Conservation (phyloP, 2,888 invertebrate species). For the Dryadula phaetusa region DNA sequence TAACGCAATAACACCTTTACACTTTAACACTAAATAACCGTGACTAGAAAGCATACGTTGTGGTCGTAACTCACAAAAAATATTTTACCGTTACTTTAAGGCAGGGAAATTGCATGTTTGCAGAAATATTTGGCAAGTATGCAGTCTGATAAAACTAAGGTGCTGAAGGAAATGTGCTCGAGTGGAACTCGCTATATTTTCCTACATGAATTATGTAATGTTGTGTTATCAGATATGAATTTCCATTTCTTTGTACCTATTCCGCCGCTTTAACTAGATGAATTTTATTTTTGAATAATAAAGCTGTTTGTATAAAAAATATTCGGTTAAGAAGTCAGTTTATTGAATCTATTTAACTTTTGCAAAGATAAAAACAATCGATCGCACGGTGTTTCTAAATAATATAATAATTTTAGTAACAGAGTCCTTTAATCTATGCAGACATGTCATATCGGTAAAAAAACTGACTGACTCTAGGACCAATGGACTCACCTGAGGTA, state of each 20-base stretch:
- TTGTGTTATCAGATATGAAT: constrained; percentile 8
- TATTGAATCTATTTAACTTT: not conserved
- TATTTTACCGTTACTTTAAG: constrained; percentile 39
- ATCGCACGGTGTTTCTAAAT: not conserved
- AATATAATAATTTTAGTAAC: not conserved
- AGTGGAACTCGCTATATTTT: constrained; percentile 25
- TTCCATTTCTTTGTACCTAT: constrained; percentile 9
- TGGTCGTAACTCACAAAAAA: constrained; percentile 33
- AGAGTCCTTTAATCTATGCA: too few species aligned
- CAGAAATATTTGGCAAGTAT: constrained; percentile 45
- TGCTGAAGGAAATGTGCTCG: constrained; percentile 33
- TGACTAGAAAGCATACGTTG: constrained; percentile 9
- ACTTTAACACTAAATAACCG: constrained; percentile 12
- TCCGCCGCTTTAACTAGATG: not conserved
- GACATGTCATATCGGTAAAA: too few species aligned
- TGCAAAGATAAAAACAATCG: not conserved
- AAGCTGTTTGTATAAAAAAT: not conserved
- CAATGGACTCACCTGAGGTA: not conserved
- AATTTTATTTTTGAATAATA: not conserved
- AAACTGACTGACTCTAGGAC: too few species aligned
- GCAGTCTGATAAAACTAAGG: constrained; percentile 43
- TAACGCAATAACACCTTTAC: constrained; percentile 34
- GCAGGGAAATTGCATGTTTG: constrained; percentile 43
- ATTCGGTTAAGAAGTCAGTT: not conserved
- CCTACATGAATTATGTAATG: constrained; percentile 13